Base-by-base conservation (phyloP, 1,140 invertebrate genomes). In the Drosophila ambigua region DNA sequence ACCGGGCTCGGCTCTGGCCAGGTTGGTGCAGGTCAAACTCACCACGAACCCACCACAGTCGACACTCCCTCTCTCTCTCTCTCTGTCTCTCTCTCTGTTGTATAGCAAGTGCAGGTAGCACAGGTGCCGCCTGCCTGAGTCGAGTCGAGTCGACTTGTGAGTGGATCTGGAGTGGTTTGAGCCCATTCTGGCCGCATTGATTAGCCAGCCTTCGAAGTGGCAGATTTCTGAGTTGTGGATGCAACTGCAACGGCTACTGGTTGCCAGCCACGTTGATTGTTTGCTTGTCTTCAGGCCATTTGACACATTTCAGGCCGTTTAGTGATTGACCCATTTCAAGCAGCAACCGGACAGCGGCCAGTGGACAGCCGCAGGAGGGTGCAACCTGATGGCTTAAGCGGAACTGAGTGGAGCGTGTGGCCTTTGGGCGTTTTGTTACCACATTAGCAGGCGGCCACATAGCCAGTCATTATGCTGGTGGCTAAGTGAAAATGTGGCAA, bases 11-110 rank as follows among this genome's bases (percentile, higher is more conserved):
- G 31, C 35, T 43, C 59, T 61, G 48, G 73, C 57, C 66, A 81
- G 69, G 79, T 87, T 87, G 75, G 64, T 83, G 83, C 79, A 87
- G 83, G 83, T 87, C 84, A 88, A 82, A 87, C 79, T 73, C 79
- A 87, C 85, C 83, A 69, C 5, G 24, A 74, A 79, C 54, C 64
- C 72, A 79, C 64, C 57, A 63, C 66, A n/a, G 15, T 28, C 4
- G 44, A 45, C 58, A 26, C 50, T 54, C 54, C 20, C 24, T 43
- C 50, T 52, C 43, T 15, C 74, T 48, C 50, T 24, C 54, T 39
- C 55, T 23, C 52, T 39, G 26, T 45, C 15, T 41, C 35, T 44
- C 44, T 49, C 9, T 31, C 15, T 2, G 20, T 23, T 26, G 41
- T 48, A n/a, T 8, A 54, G 28, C 63, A 60, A 58, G 52, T 67